Evolutionary conservation across 2,888 invertebrate genomes (phyloP).

Genomic region (Rambutsinella grinnellia): DNA sequence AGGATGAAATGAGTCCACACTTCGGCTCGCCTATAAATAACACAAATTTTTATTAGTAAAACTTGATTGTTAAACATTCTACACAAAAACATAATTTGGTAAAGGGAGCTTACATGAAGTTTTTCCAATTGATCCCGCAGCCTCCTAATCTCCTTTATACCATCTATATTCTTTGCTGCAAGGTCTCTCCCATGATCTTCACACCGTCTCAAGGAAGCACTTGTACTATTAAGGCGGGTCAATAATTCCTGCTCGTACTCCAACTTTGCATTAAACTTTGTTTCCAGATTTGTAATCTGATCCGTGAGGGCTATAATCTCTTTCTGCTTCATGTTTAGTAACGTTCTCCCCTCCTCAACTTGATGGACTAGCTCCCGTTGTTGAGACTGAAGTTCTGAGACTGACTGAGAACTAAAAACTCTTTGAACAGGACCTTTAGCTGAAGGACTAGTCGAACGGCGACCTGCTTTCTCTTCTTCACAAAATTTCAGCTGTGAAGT

Average conservation of each 20-base stretch:
- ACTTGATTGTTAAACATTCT: too few relatives aligned
- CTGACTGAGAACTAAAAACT: constrained; percentile 10
- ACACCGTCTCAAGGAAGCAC: constrained; percentile 4
- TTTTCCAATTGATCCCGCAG: constrained; percentile 19
- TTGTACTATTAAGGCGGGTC: constrained; percentile 26
- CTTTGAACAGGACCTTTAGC: constrained; percentile 17
- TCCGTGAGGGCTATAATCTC: constrained; percentile 10
- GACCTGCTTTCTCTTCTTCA: constrained; percentile 19
- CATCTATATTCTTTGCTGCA: constrained; percentile 16
- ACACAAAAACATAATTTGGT: too few relatives aligned
- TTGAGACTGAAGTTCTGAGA: constrained; percentile 19
- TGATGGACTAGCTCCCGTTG: constrained; percentile 22
- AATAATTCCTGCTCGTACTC: constrained; percentile 7
- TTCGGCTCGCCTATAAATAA: too few relatives aligned
- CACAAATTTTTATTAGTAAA: too few relatives aligned
- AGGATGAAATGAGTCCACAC: too few relatives aligned
- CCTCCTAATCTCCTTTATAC: constrained; percentile 29
- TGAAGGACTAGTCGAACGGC: constrained; percentile 21
- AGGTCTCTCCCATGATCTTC: constrained; percentile 38
- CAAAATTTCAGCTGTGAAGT: constrained; percentile 8
- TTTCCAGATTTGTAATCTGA: neutral
- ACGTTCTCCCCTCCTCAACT: constrained; percentile 21
- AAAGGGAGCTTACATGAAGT: constrained; percentile 24
- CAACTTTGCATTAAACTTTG: neutral
- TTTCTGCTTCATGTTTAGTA: constrained; percentile 19